A percentile compares a stretch with the other conserved stretches of the same genome.
These are phyloP conservation scores for Paratrypauchen microcephalus DNA, from an alignment of 2,797 vertebrate species.

Conservation along the genomic window DNA sequence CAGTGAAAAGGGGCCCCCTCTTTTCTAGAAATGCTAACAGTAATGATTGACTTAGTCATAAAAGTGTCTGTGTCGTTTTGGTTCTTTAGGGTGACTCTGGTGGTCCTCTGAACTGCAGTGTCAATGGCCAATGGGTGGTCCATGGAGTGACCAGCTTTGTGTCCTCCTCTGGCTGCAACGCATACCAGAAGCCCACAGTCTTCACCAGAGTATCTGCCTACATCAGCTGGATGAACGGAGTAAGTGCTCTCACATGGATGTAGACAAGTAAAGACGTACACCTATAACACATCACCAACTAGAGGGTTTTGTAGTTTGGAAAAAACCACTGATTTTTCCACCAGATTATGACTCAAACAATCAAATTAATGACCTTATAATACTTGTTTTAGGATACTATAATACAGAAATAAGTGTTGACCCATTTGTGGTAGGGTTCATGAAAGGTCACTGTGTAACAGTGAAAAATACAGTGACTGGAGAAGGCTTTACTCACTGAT, in stretches of 20 bases:
- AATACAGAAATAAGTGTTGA: too few species aligned
- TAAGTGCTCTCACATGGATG: slow-evolving; percentile 66
- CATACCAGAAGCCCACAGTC: slow-evolving; percentile 81
- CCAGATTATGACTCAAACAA: too few species aligned
- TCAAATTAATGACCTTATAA: too few species aligned
- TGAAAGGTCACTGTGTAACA: too few species aligned
- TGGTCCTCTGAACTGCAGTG: slow-evolving; percentile 85
- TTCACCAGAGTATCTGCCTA: slow-evolving; percentile 86
- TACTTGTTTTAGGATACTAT: too few species aligned
- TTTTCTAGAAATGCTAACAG: too few species aligned
- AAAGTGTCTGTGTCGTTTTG: not conserved
- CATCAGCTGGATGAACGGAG: slow-evolving; percentile 83
- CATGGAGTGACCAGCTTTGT: slow-evolving; percentile 92
- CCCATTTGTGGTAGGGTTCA: too few species aligned
- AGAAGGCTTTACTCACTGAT: too few species aligned
- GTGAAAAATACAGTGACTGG: too few species aligned
- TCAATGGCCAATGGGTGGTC: slow-evolving; percentile 78
- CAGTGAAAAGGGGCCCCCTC: too few species aligned
- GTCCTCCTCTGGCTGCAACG: slow-evolving; percentile 82
- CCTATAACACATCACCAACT: not conserved
- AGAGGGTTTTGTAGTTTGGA: not conserved
- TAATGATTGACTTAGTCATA: too few species aligned
- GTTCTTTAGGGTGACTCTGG: slow-evolving; percentile 86
- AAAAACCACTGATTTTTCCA: not conserved
- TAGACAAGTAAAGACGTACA: not conserved